Percentiles rank a stretch among this genome's conserved stretches.
These are phyloP conservation scores for Rambutsinella grinnellia DNA, from an alignment of 2,888 invertebrate genomes.

Conservation along the genomic window DNA sequence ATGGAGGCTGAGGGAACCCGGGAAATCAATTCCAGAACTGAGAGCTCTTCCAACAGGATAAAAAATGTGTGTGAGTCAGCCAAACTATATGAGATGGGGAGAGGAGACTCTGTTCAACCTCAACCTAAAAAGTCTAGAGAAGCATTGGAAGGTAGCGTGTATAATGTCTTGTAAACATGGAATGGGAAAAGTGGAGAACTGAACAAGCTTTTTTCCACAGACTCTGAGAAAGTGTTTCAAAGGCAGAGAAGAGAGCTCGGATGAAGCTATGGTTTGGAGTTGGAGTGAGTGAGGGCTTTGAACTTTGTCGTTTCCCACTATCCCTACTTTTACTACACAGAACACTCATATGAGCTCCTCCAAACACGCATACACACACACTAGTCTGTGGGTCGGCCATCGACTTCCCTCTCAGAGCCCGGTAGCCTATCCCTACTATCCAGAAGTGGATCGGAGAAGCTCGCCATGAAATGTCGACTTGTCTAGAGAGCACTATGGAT, in stretches of 20 bases:
- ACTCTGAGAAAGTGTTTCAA: too few species aligned
- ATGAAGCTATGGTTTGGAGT: conserved; percentile 11
- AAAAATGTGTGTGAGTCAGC: conserved; percentile 15
- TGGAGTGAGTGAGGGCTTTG: conserved; percentile 55
- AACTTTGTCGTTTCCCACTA: conserved; percentile 46
- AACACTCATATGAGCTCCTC: background rate
- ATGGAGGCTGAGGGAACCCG: conserved; percentile 35
- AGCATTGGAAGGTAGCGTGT: conserved; percentile 8
- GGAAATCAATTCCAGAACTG: conserved; percentile 36
- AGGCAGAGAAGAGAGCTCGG: conserved; percentile 3
- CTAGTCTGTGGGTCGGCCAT: conserved; percentile 55
- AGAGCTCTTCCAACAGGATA: background rate
- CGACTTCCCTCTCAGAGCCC: conserved; percentile 51
- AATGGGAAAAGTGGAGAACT: background rate
- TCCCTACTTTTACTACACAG: background rate
- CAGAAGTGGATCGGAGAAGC: conserved; percentile 18
- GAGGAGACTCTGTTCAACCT: too few species aligned
- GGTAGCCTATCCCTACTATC: conserved; percentile 29
- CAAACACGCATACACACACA: conserved; percentile 36
- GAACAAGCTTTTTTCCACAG: too few species aligned
- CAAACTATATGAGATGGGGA: too few species aligned
- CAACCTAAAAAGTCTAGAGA: too few species aligned
- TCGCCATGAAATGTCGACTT: background rate
- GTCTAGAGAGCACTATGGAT: background rate
- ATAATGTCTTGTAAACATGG: background rate